Conservation (phyloP, 2,113 vertebrate genomes). For the Empidonax alnorum region DNA sequence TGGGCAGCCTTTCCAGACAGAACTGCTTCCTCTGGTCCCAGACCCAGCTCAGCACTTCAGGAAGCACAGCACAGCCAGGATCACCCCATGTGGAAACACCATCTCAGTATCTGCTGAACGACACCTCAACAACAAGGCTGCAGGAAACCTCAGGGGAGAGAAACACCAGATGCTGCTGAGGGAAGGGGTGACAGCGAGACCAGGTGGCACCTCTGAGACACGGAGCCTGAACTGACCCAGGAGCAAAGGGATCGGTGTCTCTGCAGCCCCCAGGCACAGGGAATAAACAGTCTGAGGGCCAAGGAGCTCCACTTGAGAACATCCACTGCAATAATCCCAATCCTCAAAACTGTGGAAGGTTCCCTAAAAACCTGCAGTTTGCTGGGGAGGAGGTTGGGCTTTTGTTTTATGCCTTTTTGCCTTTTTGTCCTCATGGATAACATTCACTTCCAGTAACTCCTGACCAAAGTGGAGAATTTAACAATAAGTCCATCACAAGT, state of each 20-base stretch:
- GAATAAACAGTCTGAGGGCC: not conserved
- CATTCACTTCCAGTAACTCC: constrained; percentile 15
- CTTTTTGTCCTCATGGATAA: constrained; percentile 4
- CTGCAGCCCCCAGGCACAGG: not conserved
- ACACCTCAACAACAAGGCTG: not conserved
- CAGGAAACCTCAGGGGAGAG: not conserved
- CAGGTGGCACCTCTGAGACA: not conserved
- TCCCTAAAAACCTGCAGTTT: not conserved
- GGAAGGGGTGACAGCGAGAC: not conserved
- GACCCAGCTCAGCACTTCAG: not conserved
- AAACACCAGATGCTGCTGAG: not conserved
- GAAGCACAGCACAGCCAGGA: not conserved
- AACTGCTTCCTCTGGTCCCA: not conserved
- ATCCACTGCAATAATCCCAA: not conserved
- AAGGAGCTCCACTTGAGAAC: not conserved
- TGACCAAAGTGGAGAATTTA: constrained; percentile 2
- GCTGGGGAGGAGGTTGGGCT: not conserved
- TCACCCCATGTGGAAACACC: not conserved
- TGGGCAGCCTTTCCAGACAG: not conserved
- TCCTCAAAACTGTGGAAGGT: not conserved
- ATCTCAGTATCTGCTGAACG: not conserved
- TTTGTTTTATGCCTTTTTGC: not conserved
- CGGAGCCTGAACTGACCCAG: not conserved
- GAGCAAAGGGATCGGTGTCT: not conserved
- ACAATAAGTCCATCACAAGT: constrained; percentile 23